Evolutionary conservation across 2,888 invertebrate genomes (phyloP).

Genomic region (Schizotus pectinicornis): DNA sequence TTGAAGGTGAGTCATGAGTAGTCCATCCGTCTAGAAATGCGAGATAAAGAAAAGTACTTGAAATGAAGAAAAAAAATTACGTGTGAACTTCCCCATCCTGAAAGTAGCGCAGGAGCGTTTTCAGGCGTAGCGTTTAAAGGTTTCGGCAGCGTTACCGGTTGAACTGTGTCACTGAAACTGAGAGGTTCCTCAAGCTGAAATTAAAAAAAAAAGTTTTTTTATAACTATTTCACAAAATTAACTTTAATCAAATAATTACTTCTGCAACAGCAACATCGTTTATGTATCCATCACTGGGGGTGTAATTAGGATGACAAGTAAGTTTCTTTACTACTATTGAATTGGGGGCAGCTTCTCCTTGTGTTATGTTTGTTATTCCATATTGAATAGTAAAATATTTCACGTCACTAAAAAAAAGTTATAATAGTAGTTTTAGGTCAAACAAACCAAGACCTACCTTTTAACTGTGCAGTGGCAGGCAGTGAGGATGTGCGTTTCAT

Average conservation of each 20-base stretch:
- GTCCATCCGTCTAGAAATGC: constrained; percentile 52
- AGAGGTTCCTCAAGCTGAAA: constrained; percentile 39
- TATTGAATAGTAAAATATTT: constrained; percentile 34
- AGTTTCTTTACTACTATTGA: constrained; percentile 4
- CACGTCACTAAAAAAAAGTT: constrained; percentile 17
- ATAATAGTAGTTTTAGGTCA: no score
- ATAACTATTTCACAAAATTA: constrained; percentile 6
- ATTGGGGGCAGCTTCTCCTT: constrained; percentile 9
- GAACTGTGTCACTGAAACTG: constrained; percentile 26
- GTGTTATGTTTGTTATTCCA: constrained; percentile 17
- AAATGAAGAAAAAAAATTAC: constrained; percentile 13
- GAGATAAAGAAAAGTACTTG: not conserved
- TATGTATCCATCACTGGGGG: not conserved
- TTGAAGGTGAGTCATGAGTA: constrained; percentile 51
- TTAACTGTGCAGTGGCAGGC: no score
- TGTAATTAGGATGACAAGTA: constrained; percentile 1
- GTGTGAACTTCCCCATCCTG: constrained; percentile 37
- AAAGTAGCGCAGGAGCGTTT: constrained; percentile 31
- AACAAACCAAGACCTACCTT: not conserved
- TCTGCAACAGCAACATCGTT: constrained; percentile 35
- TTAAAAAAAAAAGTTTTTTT: not conserved
- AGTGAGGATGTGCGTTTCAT: no score
- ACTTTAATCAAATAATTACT: constrained; percentile 19
- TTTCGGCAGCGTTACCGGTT: constrained; percentile 33
- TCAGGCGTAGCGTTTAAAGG: constrained; percentile 32